Evolutionary conservation across 2,888 invertebrate species (phyloP).

Genomic region (Diploptera punctata): DNA sequence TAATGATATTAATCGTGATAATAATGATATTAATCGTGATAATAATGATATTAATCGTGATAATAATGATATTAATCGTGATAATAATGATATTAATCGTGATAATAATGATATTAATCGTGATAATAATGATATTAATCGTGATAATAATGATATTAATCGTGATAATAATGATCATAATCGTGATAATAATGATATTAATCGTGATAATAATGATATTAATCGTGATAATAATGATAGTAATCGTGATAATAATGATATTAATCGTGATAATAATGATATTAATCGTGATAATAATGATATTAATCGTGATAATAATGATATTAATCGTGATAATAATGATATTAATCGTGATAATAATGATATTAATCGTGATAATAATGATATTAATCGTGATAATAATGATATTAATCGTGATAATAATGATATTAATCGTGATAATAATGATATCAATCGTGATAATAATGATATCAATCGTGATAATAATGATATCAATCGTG

Average conservation of each 20-base stretch:
- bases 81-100: not conserved
- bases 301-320: no score
- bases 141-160: not conserved
- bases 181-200: not conserved
- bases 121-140: not conserved
- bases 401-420: not conserved
- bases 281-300: not conserved
- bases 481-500: no score
- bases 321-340: no score
- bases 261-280: no score
- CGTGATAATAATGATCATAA: no score
- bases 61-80: not conserved
- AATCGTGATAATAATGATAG: not conserved
- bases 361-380: not conserved
- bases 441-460: no score
- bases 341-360: not conserved
- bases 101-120: not conserved
- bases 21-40: not conserved
- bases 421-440: not conserved
- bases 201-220: not conserved
- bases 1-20: not conserved
- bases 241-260: not conserved
- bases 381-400: not conserved
- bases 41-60: not conserved
- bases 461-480: no score